phyloP scores from a whole-genome alignment of 2,888 invertebrate species.

The Xanthostigma xanthostigma region DNA sequence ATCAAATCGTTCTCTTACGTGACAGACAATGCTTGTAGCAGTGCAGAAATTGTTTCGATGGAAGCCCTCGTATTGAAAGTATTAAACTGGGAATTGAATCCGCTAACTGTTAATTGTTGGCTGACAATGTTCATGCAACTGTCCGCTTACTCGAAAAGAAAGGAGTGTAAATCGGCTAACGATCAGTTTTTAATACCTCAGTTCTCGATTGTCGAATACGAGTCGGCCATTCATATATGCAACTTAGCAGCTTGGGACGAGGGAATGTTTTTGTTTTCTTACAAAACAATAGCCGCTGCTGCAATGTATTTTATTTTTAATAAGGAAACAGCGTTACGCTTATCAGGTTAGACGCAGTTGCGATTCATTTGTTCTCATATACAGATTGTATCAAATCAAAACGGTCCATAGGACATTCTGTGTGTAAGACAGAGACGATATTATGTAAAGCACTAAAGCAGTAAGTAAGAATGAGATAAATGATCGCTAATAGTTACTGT shows the following conservation, averaged over 20 bases:
- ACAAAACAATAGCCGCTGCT: constrained; percentile 80
- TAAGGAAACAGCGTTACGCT: constrained; percentile 55
- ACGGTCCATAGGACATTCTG: too few relatives aligned
- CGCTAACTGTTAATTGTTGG: too few relatives aligned
- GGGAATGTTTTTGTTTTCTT: constrained; percentile 64
- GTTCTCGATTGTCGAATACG: constrained; percentile 74
- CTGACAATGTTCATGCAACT: too few relatives aligned
- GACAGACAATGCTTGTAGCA: constrained; percentile 91
- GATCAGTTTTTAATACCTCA: constrained; percentile 32
- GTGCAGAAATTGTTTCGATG: constrained; percentile 31
- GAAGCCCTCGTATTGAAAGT: constrained; percentile 29
- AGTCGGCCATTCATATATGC: constrained; percentile 71
- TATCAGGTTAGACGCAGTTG: constrained; percentile 42
- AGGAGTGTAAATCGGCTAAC: too few relatives aligned
- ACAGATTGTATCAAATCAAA: too few relatives aligned
- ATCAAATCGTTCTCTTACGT: constrained; percentile 90
- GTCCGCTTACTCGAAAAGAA: constrained; percentile 14
- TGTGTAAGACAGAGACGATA: too few relatives aligned
- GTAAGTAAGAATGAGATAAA: too few relatives aligned
- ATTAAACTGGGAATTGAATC: neutral
- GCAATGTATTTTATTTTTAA: constrained; percentile 75
- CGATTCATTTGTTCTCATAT: too few relatives aligned
- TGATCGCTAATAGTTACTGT: too few relatives aligned
- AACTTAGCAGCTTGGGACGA: constrained; percentile 84
- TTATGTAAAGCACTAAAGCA: too few relatives aligned